Percentiles rank a stretch among this genome's conserved stretches.
phyloP scores from a whole-genome alignment of 2,113 vertebrate genomes.

The Elaphurus davidianus region DNA sequence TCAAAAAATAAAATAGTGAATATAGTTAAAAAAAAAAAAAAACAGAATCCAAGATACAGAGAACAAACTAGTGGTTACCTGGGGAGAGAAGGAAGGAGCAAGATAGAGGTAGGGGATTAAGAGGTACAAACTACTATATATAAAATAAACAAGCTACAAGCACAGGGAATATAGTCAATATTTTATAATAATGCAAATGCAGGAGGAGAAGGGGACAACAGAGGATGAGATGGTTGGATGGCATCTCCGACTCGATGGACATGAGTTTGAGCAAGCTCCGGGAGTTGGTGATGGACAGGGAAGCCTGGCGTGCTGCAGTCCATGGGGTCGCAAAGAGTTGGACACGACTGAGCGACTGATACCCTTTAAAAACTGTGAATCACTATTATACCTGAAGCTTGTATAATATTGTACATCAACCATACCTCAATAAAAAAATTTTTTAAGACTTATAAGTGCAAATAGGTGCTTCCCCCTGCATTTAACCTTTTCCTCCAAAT shows the following conservation, averaged over 20 bases:
- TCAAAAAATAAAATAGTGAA: neutral
- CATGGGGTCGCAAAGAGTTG: neutral
- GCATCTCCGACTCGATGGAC: neutral
- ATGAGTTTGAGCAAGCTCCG: neutral
- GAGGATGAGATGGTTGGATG: neutral
- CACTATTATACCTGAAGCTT: neutral
- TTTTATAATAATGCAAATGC: neutral
- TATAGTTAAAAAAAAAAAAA: neutral
- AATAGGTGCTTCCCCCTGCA: neutral
- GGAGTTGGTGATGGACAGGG: neutral
- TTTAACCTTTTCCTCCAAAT: neutral
- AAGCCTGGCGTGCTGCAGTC: accelerated
- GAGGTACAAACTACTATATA: neutral
- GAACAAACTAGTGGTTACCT: neutral
- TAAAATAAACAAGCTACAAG: neutral
- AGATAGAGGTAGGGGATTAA: neutral
- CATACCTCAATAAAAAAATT: neutral
- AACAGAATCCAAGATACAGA: neutral
- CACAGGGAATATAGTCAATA: neutral
- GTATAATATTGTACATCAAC: neutral
- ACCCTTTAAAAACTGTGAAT: neutral
- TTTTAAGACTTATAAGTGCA: neutral
- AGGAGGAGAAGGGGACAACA: neutral
- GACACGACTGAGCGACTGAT: neutral
- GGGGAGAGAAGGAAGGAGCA: neutral